Percentiles rank a stretch among this genome's conserved stretches.
Evolutionary conservation across 2,113 vertebrate species (phyloP).

Genomic region (Xenopus borealis): DNA sequence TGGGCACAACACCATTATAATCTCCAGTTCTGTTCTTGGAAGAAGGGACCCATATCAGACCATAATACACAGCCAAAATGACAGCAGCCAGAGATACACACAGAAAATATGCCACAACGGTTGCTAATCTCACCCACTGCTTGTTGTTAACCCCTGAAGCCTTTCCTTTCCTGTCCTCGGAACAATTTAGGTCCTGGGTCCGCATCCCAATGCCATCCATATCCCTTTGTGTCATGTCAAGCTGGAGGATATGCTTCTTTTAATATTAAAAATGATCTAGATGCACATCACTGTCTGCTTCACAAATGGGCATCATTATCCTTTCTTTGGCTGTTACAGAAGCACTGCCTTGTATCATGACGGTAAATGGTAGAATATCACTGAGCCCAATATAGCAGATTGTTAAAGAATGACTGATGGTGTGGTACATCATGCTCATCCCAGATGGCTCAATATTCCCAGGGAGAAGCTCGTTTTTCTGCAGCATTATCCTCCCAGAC

Average conservation of each 20-base stretch:
- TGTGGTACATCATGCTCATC: not conserved
- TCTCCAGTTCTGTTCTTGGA: not conserved
- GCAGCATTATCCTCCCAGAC: conserved; percentile 12
- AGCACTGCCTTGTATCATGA: not conserved
- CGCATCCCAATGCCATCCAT: conserved; percentile 63
- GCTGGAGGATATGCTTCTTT: not conserved
- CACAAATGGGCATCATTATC: not conserved
- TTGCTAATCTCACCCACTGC: conserved; percentile 80
- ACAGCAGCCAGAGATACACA: conserved; percentile 80
- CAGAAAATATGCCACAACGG: conserved; percentile 77
- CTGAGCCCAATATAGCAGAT: not conserved
- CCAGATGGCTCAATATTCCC: not conserved
- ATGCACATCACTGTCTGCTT: not conserved
- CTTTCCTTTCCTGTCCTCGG: conserved; percentile 69
- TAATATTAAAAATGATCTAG: not conserved
- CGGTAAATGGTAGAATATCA: not conserved
- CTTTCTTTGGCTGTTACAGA: not conserved
- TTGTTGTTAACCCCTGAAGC: conserved; percentile 56
- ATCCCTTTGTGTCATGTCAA: conserved; percentile 50
- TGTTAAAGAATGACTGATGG: conserved; percentile 10
- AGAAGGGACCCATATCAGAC: conserved; percentile 74
- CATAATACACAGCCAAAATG: conserved; percentile 81
- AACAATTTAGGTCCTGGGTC: conserved; percentile 69
- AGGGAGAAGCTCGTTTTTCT: conserved; percentile 22
- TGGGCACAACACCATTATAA: not conserved